phyloP scores from a whole-genome alignment of 2,888 invertebrate genomes.

The Megaustenia siamemsis region DNA sequence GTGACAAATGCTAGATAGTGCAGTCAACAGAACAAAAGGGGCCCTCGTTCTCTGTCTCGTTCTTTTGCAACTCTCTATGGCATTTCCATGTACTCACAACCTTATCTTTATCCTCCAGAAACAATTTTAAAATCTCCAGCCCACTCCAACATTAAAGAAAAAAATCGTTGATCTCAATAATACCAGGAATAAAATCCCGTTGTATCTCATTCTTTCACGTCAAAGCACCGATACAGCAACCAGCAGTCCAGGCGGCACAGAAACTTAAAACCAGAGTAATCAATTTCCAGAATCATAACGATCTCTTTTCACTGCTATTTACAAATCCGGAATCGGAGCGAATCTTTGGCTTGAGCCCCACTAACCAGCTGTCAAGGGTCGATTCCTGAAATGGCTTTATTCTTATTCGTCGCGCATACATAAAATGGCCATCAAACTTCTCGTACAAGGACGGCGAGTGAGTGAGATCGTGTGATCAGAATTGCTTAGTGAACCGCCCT shows the following conservation, averaged over 20 bases:
- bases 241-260: neutral
- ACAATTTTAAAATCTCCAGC: neutral
- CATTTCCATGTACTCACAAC: neutral
- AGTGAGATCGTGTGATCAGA: constrained; percentile 5
- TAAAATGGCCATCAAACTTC: constrained; percentile 41
- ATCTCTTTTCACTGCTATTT: constrained; percentile 35
- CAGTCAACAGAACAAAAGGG: too few species aligned
- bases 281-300: constrained; percentile 33
- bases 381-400: constrained; percentile 6
- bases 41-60: too few species aligned
- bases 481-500: too few species aligned
- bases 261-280: constrained; percentile 35
- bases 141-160: neutral
- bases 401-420: constrained; percentile 28
- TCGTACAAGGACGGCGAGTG: neutral
- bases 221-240: neutral
- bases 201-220: neutral
- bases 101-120: neutral
- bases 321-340: neutral
- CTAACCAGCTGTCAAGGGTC: constrained; percentile 33
- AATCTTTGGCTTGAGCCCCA: constrained; percentile 25
- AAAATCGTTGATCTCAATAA: neutral
- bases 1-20: too few species aligned
- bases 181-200: neutral
- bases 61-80: neutral